Conservation (phyloP, 2,797 vertebrate genomes). For the Simalia tracyae region DNA sequence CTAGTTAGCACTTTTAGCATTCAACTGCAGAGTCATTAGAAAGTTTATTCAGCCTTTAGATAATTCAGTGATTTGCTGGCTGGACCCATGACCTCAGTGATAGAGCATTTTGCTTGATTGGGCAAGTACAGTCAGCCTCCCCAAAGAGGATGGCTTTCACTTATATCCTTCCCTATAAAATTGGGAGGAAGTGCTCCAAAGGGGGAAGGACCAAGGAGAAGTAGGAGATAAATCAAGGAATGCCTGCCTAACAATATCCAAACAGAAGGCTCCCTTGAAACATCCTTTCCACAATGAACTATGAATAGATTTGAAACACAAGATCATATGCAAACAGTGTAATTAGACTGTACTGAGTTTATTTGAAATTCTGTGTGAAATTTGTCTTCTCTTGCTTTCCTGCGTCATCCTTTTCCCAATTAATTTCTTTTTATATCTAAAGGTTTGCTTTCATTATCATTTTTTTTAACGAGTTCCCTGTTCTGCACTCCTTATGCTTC, state of each 20-base stretch:
- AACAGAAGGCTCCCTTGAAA: background rate
- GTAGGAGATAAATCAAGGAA: background rate
- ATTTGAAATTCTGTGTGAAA: background rate
- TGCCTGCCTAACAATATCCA: background rate
- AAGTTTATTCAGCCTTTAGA: background rate
- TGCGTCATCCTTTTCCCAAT: background rate
- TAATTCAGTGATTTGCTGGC: background rate
- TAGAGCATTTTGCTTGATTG: background rate
- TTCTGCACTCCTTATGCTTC: background rate
- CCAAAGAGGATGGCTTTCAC: background rate
- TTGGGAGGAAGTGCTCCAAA: background rate
- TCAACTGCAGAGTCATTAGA: background rate
- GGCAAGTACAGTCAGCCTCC: background rate
- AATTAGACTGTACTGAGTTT: background rate
- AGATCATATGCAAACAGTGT: background rate
- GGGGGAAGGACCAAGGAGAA: background rate
- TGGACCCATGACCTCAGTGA: background rate
- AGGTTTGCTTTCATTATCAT: background rate
- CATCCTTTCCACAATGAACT: background rate
- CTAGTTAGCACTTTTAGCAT: background rate
- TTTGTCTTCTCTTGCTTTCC: background rate
- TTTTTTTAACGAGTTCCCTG: background rate
- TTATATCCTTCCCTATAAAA: background rate
- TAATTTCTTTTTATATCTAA: background rate
- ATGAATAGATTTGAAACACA: background rate